These are phyloP conservation scores for Pachyrhynchus sulphureomaculatus DNA, from an alignment of 1,140 invertebrate species.

Conservation along the genomic window DNA sequence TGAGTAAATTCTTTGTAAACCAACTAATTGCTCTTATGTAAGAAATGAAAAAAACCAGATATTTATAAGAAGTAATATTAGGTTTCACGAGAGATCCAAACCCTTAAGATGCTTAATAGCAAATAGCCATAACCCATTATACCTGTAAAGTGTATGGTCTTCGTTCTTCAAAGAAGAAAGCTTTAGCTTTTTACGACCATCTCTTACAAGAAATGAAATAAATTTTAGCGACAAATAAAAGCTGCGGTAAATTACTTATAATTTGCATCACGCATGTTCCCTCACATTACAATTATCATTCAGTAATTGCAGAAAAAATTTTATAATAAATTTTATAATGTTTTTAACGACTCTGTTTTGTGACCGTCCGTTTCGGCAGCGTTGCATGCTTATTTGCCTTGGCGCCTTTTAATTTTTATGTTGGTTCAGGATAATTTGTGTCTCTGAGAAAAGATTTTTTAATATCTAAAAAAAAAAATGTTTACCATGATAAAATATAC, in stretches of 20 bases:
- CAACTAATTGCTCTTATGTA: too few relatives aligned
- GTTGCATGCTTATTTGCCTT: neutral
- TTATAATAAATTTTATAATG: conserved; percentile 23
- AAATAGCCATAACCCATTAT: too few relatives aligned
- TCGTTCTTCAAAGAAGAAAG: conserved; percentile 11
- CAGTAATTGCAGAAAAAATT: conserved; percentile 17
- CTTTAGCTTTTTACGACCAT: conserved; percentile 16
- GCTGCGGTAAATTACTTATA: conserved; percentile 19
- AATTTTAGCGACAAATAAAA: conserved; percentile 16
- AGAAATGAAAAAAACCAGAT: too few relatives aligned
- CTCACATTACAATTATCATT: conserved; percentile 18
- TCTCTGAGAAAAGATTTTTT: neutral
- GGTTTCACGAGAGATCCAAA: too few relatives aligned
- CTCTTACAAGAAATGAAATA: conserved; percentile 14
- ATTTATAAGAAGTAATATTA: too few relatives aligned
- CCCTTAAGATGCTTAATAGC: too few relatives aligned
- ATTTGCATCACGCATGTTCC: conserved; percentile 23
- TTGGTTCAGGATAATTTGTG: neutral
- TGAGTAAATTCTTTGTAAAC: too few relatives aligned
- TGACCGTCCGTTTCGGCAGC: neutral
- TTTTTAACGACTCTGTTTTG: conserved; percentile 10
- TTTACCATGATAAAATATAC: too few relatives aligned
- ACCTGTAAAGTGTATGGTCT: neutral
- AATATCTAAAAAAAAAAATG: too few relatives aligned
- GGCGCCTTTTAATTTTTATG: conserved; percentile 16